Conservation (phyloP, 2,113 vertebrate species). For the Dipodomys stephensi region DNA sequence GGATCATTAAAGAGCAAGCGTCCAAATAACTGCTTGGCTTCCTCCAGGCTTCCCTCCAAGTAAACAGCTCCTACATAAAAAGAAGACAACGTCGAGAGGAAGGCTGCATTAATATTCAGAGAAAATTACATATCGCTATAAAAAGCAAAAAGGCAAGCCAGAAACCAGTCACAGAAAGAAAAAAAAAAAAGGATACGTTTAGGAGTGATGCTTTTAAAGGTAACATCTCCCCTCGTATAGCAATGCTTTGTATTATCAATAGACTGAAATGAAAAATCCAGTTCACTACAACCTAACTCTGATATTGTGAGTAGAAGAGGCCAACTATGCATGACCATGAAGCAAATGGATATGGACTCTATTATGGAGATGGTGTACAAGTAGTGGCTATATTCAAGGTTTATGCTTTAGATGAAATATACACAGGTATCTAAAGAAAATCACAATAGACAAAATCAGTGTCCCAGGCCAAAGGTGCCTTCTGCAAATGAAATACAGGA, state of each 20-base stretch:
- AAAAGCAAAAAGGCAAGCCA: conserved; percentile 63
- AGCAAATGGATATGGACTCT: not conserved
- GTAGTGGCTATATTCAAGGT: not conserved
- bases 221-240: conserved; percentile 15
- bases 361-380: not conserved
- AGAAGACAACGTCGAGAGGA: conserved; percentile 27
- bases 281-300: conserved; percentile 36
- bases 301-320: conserved; percentile 30
- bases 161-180: conserved; percentile 45
- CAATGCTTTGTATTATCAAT: conserved; percentile 30
- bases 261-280: conserved; percentile 24
- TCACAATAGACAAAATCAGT: not conserved
- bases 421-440: not conserved
- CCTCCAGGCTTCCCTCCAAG: conserved; percentile 96
- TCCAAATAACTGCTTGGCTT: conserved; percentile 96
- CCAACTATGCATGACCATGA: conserved; percentile 33
- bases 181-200: not conserved
- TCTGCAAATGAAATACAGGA: not conserved
- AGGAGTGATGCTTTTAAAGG: conserved; percentile 56
- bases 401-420: conserved; percentile 45
- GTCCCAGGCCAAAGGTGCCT: not conserved
- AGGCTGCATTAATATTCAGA: conserved; percentile 63
- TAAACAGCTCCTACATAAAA: conserved; percentile 94
- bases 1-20: conserved; percentile 95
- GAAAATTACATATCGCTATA: conserved; percentile 72